Evolutionary conservation across 2,797 vertebrate genomes (phyloP).

Genomic region (Chromis chromis): DNA sequence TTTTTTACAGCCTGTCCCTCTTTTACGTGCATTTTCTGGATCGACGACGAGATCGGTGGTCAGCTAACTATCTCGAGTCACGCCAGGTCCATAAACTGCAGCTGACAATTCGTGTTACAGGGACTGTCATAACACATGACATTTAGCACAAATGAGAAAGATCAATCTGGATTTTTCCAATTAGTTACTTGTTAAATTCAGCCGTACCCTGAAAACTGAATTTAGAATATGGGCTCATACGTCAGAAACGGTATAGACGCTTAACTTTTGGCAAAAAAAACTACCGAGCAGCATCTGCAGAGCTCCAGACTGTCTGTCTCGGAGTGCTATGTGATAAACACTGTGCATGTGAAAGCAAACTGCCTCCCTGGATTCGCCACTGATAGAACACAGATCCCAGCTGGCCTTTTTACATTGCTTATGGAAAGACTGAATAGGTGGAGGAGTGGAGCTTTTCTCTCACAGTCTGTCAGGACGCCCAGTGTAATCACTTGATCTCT

Average conservation of each 20-base stretch:
- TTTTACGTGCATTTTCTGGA: not conserved
- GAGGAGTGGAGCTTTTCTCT: constrained; percentile 51
- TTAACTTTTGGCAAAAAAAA: constrained; percentile 18
- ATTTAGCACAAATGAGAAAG: not conserved
- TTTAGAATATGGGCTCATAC: not conserved
- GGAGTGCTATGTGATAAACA: constrained; percentile 63
- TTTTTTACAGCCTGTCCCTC: not conserved
- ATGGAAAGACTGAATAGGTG: constrained; percentile 71
- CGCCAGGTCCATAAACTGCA: too few relatives aligned
- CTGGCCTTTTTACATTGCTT: constrained; percentile 55
- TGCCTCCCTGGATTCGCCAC: constrained; percentile 40
- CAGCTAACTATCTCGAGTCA: too few relatives aligned
- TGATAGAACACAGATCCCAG: constrained; percentile 71
- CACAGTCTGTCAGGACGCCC: constrained; percentile 57
- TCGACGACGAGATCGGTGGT: not conserved
- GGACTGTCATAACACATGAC: not conserved
- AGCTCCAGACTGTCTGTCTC: constrained; percentile 44
- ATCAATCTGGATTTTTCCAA: not conserved
- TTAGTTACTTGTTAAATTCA: not conserved
- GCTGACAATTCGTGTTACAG: too few relatives aligned
- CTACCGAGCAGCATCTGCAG: constrained; percentile 23
- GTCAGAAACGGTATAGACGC: constrained; percentile 12
- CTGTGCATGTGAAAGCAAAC: constrained; percentile 48
- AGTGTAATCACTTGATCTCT: constrained; percentile 69
- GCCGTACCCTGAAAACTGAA: not conserved